A percentile compares a stretch with the other conserved stretches of the same genome.
Conservation (phyloP, 2,797 vertebrate genomes). For the Esox lucius region DNA sequence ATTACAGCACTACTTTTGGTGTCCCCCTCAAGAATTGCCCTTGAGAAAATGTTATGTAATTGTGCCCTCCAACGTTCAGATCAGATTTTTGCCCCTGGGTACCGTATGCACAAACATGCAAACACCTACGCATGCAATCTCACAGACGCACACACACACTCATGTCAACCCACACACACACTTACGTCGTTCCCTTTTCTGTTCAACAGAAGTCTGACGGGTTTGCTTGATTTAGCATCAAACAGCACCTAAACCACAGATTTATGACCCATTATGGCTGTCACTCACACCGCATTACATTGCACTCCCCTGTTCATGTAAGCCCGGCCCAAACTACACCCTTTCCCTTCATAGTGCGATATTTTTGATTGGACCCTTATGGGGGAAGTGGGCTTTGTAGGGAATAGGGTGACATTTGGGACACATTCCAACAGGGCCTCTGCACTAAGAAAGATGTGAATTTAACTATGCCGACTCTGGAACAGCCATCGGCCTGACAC, state of each 20-base stretch:
- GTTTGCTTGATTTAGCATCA: slow-evolving; percentile 72
- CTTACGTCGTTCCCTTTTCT: slow-evolving; percentile 54
- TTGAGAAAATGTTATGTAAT: too few species aligned
- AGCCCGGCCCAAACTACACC: slow-evolving; percentile 17
- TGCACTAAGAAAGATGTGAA: too few species aligned
- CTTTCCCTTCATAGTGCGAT: neutral
- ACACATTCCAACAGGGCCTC: neutral
- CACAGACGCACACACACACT: neutral
- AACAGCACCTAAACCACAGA: slow-evolving; percentile 73
- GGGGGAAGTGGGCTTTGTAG: too few species aligned
- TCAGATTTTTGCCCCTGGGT: too few species aligned
- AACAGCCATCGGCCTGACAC: too few species aligned
- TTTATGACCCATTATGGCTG: slow-evolving; percentile 77
- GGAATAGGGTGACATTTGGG: neutral
- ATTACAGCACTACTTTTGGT: too few species aligned
- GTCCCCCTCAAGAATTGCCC: too few species aligned
- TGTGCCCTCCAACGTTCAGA: too few species aligned
- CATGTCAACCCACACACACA: neutral
- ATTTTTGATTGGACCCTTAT: neutral
- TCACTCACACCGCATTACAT: slow-evolving; percentile 72
- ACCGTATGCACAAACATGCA: too few species aligned
- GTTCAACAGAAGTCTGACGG: slow-evolving; percentile 59
- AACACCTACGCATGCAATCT: too few species aligned
- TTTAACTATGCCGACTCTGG: too few species aligned
- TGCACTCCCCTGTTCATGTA: slow-evolving; percentile 64